Evolutionary conservation across 2,888 invertebrate genomes (phyloP), one percentile per base, ranked within the genome.

Genomic region (Microlaimidae sp.): DNA sequence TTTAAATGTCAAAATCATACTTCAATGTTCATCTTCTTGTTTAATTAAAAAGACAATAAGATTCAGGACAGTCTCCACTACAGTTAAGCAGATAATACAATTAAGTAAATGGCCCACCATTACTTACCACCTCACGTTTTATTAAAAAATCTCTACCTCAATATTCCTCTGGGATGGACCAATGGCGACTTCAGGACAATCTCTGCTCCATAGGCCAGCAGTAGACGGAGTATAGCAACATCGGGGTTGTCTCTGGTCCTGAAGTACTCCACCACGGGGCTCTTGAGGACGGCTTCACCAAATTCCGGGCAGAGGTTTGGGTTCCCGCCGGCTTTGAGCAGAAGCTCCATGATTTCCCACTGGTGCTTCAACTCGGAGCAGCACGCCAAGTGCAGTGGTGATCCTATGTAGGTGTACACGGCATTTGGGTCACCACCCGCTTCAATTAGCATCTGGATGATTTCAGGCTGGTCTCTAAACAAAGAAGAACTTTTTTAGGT

Each of bases 391-490:
- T 73, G 73, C 28, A 75, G 65, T 1, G 73, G 64, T 0, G 72
- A 69, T 19, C 71, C 69, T 38, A 65, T 66, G 53, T 70, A 69
- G 19, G 70, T 70, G 32, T 72, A 70, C 24, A 63, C 61, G 43
- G 70, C 71, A 62, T 76, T 71, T 56, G 74, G 71, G 55, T 74
- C 67, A 17, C 75, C 75, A 4, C 73, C 74, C 47, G 67, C 65
- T 29, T 72, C 69, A 48, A 77, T 63, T 25, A 75, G 57, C 38
- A 70, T 60, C 54, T 63, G 51, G 5, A 71, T 60, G 29, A 70
- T 63, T 27, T 46, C 29, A 13, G 32, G 19, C 5, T 43, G 13
- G 13, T 21, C 43, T 24, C 23, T 43, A n/a, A n/a, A n/a, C n/a
- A n/a, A n/a, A n/a, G n/a, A n/a, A n/a, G n/a, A n/a, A n/a, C n/a